These are phyloP conservation scores for Anoplophora glabripennis DNA, from an alignment of 1,140 invertebrate genomes.

Conservation along the genomic window DNA sequence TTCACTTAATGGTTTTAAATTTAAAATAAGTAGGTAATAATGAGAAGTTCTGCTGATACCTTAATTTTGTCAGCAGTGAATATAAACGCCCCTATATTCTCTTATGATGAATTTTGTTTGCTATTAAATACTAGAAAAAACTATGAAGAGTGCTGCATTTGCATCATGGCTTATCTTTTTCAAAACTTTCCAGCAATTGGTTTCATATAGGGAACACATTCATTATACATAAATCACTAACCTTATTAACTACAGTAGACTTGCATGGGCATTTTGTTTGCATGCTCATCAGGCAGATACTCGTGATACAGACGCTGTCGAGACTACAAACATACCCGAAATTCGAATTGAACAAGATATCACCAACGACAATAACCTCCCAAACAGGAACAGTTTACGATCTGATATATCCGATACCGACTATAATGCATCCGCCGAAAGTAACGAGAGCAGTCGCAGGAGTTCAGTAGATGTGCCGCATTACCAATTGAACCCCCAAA, in stretches of 20 bases:
- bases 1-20: too few relatives aligned
- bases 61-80: too few relatives aligned
- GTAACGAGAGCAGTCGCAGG: constrained; percentile 35
- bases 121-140: too few relatives aligned
- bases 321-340: not conserved
- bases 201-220: too few relatives aligned
- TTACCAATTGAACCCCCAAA: constrained; percentile 24
- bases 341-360: not conserved
- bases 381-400: constrained; percentile 16
- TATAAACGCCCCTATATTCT: too few relatives aligned
- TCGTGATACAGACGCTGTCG: constrained; percentile 11
- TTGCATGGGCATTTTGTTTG: constrained; percentile 28
- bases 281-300: constrained; percentile 26
- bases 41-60: too few relatives aligned
- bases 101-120: too few relatives aligned
- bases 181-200: too few relatives aligned
- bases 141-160: too few relatives aligned
- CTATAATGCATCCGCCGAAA: constrained; percentile 44
- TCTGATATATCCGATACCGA: constrained; percentile 38
- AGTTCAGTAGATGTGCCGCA: constrained; percentile 32
- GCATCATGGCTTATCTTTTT: too few relatives aligned
- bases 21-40: too few relatives aligned
- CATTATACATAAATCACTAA: constrained; percentile 2
- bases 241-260: constrained; percentile 3
- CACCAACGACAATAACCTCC: constrained; percentile 23